Conservation (phyloP, 2,888 invertebrate genomes). For the Ptilodon capucinus region DNA sequence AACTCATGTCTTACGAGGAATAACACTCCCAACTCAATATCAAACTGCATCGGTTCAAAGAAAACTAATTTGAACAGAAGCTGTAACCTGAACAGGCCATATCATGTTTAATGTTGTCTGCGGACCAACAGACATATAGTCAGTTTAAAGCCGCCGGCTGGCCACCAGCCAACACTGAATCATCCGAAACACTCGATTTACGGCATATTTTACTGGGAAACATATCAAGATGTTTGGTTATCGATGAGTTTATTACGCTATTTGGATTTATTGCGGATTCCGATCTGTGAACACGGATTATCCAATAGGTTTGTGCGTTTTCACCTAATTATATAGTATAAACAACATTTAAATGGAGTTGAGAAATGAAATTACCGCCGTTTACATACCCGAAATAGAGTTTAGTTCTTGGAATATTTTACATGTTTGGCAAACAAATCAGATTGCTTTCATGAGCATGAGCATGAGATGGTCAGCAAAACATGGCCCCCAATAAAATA, state of each 20-base stretch:
- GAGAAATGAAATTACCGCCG: not conserved
- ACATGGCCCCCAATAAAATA: no score
- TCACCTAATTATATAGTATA: not conserved
- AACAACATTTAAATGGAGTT: not conserved
- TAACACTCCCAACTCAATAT: not conserved
- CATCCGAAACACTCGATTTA: constrained; percentile 10
- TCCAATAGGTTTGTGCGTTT: constrained; percentile 7
- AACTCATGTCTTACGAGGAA: not conserved
- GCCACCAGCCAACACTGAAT: constrained; percentile 29
- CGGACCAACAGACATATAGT: constrained; percentile 23
- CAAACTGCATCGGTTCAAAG: not conserved
- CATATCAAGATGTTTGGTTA: constrained; percentile 23
- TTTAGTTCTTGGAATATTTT: no score
- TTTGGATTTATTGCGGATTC: constrained; percentile 19
- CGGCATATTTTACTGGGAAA: constrained; percentile 21
- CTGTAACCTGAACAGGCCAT: constrained; percentile 9
- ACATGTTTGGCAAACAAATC: no score
- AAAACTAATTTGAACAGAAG: not conserved
- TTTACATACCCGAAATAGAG: not conserved
- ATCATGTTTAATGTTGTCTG: constrained; percentile 23
- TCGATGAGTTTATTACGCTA: constrained; percentile 31
- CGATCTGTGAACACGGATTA: constrained; percentile 17
- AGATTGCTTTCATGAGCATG: no score
- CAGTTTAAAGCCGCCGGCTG: constrained; percentile 27
- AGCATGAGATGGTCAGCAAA: no score